Percentiles rank a stretch among this genome's conserved stretches.
These are phyloP conservation scores for Mongoloraphidia duomilia DNA, from an alignment of 2,888 invertebrate species.

Conservation along the genomic window DNA sequence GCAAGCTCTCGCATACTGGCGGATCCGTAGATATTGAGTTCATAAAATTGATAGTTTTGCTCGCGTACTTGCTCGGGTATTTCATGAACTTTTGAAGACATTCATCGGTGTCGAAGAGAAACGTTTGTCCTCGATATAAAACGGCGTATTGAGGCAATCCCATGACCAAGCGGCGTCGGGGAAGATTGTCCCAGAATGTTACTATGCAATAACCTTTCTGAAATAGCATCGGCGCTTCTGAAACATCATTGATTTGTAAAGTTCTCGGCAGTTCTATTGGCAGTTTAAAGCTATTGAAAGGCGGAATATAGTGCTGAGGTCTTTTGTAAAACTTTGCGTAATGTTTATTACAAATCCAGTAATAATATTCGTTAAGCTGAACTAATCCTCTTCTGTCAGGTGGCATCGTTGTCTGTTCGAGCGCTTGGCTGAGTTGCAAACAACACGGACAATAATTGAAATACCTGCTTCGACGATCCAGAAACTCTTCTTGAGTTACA, in stretches of 20 bases:
- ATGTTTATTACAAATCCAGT: slow-evolving; percentile 46
- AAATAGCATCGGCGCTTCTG: slow-evolving; percentile 21
- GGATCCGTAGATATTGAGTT: slow-evolving; percentile 27
- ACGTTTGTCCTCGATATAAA: slow-evolving; percentile 34
- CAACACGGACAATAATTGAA: slow-evolving; percentile 46
- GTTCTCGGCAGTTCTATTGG: slow-evolving; percentile 35
- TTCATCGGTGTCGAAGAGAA: slow-evolving; percentile 37
- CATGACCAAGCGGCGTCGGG: slow-evolving; percentile 29
- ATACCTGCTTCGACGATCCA: slow-evolving; percentile 33
- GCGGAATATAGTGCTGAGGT: slow-evolving; percentile 31
- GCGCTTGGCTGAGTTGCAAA: slow-evolving; percentile 24
- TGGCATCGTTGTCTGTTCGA: slow-evolving; percentile 31
- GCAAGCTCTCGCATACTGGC: slow-evolving; percentile 33
- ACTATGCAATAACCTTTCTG: slow-evolving; percentile 45
- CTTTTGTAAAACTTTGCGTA: slow-evolving; percentile 30
- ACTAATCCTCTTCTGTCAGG: slow-evolving; percentile 40
- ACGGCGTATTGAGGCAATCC: slow-evolving; percentile 35
- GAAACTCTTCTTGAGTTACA: slow-evolving; percentile 39
- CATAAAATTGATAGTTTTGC: slow-evolving; percentile 28
- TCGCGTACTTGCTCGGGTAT: slow-evolving; percentile 34
- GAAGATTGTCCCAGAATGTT: slow-evolving; percentile 40
- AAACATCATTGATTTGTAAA: slow-evolving; percentile 12
- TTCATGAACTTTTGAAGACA: slow-evolving; percentile 39
- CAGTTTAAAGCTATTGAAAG: slow-evolving; percentile 22
- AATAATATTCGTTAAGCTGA: slow-evolving; percentile 37